Conservation (phyloP, 2,797 vertebrate genomes). For the Numenius phaeopus region DNA sequence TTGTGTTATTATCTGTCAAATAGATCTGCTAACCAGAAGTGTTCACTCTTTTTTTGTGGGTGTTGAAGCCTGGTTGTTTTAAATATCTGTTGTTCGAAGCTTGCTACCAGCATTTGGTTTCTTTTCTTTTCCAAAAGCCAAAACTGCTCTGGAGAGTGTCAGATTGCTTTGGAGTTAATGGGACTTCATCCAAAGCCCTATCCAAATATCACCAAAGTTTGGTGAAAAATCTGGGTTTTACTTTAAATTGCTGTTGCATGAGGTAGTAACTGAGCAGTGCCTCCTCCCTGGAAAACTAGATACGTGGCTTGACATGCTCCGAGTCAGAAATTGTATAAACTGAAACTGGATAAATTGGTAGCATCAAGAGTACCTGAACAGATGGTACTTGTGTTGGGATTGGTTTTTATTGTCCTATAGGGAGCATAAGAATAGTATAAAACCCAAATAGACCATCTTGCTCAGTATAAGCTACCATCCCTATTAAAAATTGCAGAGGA, state of each 20-base stretch:
- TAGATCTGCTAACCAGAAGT: neutral
- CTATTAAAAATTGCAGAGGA: neutral
- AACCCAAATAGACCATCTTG: neutral
- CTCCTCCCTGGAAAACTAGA: neutral
- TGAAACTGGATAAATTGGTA: neutral
- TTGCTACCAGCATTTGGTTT: neutral
- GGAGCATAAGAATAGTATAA: neutral
- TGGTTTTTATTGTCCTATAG: neutral
- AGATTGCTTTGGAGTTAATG: neutral
- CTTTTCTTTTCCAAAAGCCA: neutral
- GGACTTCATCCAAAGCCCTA: neutral
- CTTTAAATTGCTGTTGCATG: neutral
- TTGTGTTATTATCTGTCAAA: neutral
- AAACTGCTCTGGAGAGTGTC: neutral
- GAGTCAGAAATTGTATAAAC: neutral
- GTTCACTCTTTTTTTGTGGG: neutral
- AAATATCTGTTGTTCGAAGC: neutral
- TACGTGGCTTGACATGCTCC: neutral
- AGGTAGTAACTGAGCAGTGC: neutral
- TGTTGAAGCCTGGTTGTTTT: neutral
- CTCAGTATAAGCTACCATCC: neutral
- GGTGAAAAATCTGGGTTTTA: neutral
- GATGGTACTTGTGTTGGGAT: fast-evolving
- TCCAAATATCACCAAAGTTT: neutral
- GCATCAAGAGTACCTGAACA: neutral